Base-by-base conservation (phyloP, 2,797 vertebrate genomes). In the Propithecus deckenii region DNA sequence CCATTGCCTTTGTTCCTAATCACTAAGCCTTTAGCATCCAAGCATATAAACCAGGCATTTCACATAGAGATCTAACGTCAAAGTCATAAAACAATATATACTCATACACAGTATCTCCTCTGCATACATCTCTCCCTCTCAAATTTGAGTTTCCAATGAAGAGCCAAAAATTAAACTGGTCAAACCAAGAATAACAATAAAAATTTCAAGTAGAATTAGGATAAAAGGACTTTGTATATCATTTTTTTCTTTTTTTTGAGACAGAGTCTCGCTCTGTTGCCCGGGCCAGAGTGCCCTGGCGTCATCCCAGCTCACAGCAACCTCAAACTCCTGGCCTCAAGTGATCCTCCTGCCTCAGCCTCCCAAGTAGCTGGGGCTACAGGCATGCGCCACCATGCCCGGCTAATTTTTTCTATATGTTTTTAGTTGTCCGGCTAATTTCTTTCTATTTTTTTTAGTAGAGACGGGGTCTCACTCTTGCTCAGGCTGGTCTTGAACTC, bases 121-220 rank as follows among this genome's bases (percentile, higher is more conserved):
- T 89, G 10, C 17, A 67, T 67, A 22, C 17, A 41, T 52, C 25
- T 48, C 32, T 69, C 46, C 57, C 8, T 75, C 50, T 79, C 71
- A 91, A 85, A 95, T 32, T 65, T 84, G 23, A 76, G 32, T 57
- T 91, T 55, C 35, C 38, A 87, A 41, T 61, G 30, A 90, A 81
- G 22, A 95, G 20, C 71, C 6, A 63, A 14, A 90, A 75, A 92
- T 50, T 78, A 88, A 55, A 88, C 18, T 12, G 28, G 52, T 74
- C 41, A 95, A 90, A 89, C 20, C 52, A 74, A 86, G 28, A 89
- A 50, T 75, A 81, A 89, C 32, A 75, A 81, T 50, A 85, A 92
- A 95, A 91, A 76, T 74, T 61, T 76, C 50, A 95, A 87, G 14
- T 18, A 76, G 22, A 86, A 93, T 79, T 71, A 84, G 15, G 20